Percentiles rank a stretch among this genome's conserved stretches.
Evolutionary conservation across 2,888 invertebrate genomes (phyloP).

Genomic region (Orchesellides sinensis): DNA sequence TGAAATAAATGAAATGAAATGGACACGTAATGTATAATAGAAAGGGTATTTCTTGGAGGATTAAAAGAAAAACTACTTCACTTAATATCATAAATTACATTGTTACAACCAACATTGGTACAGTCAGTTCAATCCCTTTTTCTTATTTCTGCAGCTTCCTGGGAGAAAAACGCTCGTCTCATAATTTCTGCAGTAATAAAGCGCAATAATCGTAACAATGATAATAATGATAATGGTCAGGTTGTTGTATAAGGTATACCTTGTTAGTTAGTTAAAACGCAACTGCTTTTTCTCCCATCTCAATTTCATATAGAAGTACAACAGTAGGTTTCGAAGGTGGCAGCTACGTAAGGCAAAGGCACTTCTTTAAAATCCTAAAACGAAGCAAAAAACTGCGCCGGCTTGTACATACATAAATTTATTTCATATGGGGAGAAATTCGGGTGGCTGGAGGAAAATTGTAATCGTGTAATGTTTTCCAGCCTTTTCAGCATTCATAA

Average conservation of each 20-base stretch:
- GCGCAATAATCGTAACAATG: constrained; percentile 67
- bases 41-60: constrained; percentile 51
- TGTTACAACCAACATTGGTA: background rate
- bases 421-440: background rate
- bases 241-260: constrained; percentile 41
- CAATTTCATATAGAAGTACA: constrained; percentile 19
- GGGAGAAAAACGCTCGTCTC: constrained; percentile 55
- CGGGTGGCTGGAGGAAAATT: background rate
- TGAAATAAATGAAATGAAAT: constrained; percentile 53
- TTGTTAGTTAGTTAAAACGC: constrained; percentile 56
- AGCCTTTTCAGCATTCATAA: no score
- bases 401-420: background rate
- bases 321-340: background rate
- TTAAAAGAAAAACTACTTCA: constrained; percentile 3
- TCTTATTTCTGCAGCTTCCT: background rate
- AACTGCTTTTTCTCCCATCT: constrained; percentile 18
- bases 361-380: background rate
- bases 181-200: constrained; percentile 70
- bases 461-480: no score
- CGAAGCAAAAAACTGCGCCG: background rate
- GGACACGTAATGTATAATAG: constrained; percentile 35
- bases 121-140: background rate
- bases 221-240: constrained; percentile 61
- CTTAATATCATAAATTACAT: constrained; percentile 46
- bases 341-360: background rate